Conservation (phyloP, 2,888 invertebrate species). For the Agonopterix heracliana region DNA sequence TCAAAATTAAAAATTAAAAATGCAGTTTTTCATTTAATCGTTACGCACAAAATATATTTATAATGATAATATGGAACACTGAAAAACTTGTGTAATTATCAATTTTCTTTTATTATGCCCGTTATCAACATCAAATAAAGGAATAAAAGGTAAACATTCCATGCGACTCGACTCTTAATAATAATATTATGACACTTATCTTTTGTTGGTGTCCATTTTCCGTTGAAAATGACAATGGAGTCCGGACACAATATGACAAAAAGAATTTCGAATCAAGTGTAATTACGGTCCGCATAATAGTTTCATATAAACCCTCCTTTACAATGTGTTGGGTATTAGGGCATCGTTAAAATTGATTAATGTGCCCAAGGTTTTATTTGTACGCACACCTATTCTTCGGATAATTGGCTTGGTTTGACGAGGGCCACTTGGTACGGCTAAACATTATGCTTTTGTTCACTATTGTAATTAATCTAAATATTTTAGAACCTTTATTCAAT, state of each 20-base stretch:
- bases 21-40: no score
- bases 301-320: conserved; percentile 23
- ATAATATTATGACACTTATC: conserved; percentile 40
- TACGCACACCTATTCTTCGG: conserved; percentile 18
- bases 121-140: no score
- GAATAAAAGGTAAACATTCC: no score
- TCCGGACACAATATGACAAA: conserved; percentile 34
- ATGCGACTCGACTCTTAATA: conserved; percentile 4
- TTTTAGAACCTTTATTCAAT: not conserved
- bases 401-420: conserved; percentile 24
- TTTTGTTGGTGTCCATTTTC: conserved; percentile 43
- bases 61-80: no score
- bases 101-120: no score
- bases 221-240: conserved; percentile 40
- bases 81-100: no score
- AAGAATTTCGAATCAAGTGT: conserved; percentile 48
- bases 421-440: conserved; percentile 2
- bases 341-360: conserved; percentile 19
- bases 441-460: no score
- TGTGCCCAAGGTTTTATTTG: conserved; percentile 15
- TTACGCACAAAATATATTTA: no score
- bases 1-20: no score
- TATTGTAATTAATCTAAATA: not conserved
- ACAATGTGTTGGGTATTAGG: conserved; percentile 5
- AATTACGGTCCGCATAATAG: conserved; percentile 42